Conservation (phyloP, 2,113 vertebrate genomes). For the Aramus guarauna region DNA sequence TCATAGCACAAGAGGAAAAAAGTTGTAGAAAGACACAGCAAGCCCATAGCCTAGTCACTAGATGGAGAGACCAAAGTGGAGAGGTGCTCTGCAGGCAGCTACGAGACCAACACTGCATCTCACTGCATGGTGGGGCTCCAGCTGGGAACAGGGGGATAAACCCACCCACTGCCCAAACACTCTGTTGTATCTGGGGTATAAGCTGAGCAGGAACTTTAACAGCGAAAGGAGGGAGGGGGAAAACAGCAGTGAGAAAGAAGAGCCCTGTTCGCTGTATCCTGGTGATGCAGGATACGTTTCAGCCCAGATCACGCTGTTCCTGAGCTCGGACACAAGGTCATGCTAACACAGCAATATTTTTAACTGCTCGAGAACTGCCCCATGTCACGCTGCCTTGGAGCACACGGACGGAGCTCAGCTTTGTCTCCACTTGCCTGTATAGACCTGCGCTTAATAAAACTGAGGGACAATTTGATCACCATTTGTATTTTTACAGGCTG, state of each 20-base stretch:
- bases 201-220: not conserved
- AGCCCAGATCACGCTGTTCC: not conserved
- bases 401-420: not conserved
- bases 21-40: not conserved
- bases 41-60: not conserved
- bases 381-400: accelerated
- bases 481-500: not conserved
- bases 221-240: not conserved
- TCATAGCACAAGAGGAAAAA: not conserved
- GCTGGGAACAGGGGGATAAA: not conserved
- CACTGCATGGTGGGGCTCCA: not conserved
- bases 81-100: not conserved
- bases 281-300: accelerated
- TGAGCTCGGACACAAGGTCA: not conserved
- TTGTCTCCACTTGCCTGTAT: not conserved
- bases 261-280: accelerated
- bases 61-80: accelerated
- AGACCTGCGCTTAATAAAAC: not conserved
- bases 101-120: accelerated
- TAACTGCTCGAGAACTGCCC: not conserved
- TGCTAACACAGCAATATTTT: accelerated
- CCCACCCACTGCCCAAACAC: not conserved
- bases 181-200: accelerated
- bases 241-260: not conserved
- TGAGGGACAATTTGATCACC: not conserved